phyloP scores from a whole-genome alignment of 1,140 invertebrate genomes.

The Mamestra configurata region DNA sequence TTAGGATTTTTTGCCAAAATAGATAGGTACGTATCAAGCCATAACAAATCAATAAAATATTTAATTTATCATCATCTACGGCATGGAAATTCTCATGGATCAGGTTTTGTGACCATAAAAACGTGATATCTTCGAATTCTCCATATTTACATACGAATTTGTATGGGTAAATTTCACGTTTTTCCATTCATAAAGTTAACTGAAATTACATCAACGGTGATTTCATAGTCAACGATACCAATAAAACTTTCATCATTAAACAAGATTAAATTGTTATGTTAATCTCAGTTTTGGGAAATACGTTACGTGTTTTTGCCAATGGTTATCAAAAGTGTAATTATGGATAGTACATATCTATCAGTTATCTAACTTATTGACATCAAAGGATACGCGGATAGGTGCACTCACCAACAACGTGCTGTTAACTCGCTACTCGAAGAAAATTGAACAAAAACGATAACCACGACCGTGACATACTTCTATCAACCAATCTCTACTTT shows the following conservation, averaged over 20 bases:
- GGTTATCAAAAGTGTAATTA: neutral
- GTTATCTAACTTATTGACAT: neutral
- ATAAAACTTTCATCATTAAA: neutral
- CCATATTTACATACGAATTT: neutral
- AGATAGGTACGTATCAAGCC: too few species aligned
- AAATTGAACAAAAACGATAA: slow-evolving; percentile 26
- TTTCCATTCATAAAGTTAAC: neutral
- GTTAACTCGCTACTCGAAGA: neutral
- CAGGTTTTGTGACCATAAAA: neutral
- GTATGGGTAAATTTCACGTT: neutral
- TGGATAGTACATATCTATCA: neutral
- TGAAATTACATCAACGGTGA: neutral
- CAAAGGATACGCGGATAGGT: neutral
- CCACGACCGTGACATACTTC: slow-evolving; percentile 37
- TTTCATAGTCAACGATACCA: neutral
- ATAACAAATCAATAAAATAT: neutral
- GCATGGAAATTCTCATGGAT: neutral
- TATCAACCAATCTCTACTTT: neutral
- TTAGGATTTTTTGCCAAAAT: too few species aligned
- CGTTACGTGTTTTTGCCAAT: neutral
- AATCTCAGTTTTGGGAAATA: neutral
- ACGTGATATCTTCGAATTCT: neutral
- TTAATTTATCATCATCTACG: neutral
- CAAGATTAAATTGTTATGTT: neutral
- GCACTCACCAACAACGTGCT: neutral